Conservation (phyloP, 2,797 vertebrate genomes). For the Helicolenus hilgendorfi region DNA sequence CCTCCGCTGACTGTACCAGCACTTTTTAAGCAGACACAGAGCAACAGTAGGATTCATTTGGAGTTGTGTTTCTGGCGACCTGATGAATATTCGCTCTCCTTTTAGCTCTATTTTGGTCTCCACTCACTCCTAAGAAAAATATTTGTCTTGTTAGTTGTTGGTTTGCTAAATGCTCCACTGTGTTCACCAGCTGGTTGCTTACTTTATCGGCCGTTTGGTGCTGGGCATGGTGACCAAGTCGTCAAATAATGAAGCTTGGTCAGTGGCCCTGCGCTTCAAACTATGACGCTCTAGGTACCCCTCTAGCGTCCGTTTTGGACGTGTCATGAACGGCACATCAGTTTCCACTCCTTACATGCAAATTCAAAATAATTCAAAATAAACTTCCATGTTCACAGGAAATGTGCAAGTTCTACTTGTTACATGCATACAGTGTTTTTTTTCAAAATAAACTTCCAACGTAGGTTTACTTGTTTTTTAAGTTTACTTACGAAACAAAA, state of each 20-base stretch:
- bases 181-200: neutral
- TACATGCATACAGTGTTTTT: too few species aligned
- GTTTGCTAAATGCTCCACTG: neutral
- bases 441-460: too few species aligned
- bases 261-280: neutral
- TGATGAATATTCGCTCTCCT: neutral
- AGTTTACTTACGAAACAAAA: neutral
- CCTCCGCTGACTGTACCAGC: neutral
- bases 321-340: neutral
- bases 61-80: neutral
- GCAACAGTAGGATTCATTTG: neutral
- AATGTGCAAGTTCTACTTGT: too few species aligned
- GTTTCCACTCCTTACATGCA: too few species aligned
- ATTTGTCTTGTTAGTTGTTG: neutral
- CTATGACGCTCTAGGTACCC: neutral
- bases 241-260: neutral
- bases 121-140: neutral
- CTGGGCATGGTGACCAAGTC: neutral
- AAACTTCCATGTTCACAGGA: too few species aligned
- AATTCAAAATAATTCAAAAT: too few species aligned
- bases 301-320: neutral
- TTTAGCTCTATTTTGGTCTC: too few species aligned
- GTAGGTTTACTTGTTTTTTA: neutral
- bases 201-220: neutral
- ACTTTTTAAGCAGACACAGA: too few species aligned